Evolutionary conservation across 2,797 vertebrate genomes (phyloP).

Genomic region (Naso thynnoides): DNA sequence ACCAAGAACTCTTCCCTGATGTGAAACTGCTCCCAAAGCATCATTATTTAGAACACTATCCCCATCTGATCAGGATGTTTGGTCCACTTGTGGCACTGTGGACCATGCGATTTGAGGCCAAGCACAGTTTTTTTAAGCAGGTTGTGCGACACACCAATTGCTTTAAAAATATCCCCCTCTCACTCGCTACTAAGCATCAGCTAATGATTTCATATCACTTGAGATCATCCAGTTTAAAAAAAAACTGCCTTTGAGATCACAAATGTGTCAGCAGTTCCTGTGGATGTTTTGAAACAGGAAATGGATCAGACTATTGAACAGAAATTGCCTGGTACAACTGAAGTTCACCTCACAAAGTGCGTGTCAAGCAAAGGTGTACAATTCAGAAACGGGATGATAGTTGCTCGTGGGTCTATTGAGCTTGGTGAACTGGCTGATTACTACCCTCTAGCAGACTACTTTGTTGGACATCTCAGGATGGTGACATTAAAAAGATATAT

Average conservation of each 20-base stretch:
- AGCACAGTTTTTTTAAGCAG: slow-evolving; percentile 26
- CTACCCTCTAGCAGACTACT: slow-evolving; percentile 5
- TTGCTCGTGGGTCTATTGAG: slow-evolving; percentile 9
- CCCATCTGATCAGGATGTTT: slow-evolving; percentile 6
- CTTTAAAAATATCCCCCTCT: slow-evolving; percentile 22
- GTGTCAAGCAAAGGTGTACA: slow-evolving; percentile 14
- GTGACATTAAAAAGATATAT: slow-evolving; percentile 27
- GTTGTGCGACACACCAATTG: slow-evolving; percentile 2
- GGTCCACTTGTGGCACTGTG: slow-evolving; percentile 11
- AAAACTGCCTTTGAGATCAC: not conserved
- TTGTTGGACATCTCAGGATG: not conserved
- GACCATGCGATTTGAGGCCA: slow-evolving; percentile 14
- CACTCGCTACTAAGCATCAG: slow-evolving; percentile 10
- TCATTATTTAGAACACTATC: slow-evolving; percentile 23
- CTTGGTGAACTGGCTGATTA: slow-evolving; percentile 1
- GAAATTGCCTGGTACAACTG: not conserved
- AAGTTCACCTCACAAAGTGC: slow-evolving; percentile 14
- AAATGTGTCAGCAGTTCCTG: slow-evolving; percentile 26
- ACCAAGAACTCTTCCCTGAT: slow-evolving; percentile 13
- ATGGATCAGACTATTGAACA: slow-evolving; percentile 9
- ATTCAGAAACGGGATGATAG: slow-evolving; percentile 26
- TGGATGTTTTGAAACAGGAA: slow-evolving; percentile 25
- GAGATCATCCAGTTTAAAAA: not conserved
- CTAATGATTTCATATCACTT: slow-evolving; percentile 14
- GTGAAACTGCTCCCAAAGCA: slow-evolving; percentile 17